phyloP scores from a whole-genome alignment of 2,113 vertebrate genomes.

The pig (Sus scrofa) region T2T-Sscrofa CM000817.6:21091501-21092000 shows the following conservation, averaged over 20 bases:
- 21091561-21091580: neutral
- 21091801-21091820: neutral
- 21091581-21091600: neutral
- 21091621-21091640: neutral
- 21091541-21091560: neutral
- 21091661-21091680: neutral
- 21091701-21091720: neutral
- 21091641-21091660: neutral
- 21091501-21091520: neutral
- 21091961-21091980: neutral
- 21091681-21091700: neutral
- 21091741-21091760: neutral
- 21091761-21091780: conserved; percentile 17
- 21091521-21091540: neutral
- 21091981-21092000: neutral
- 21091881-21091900: conserved; percentile 28
- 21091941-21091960: neutral
- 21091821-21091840: neutral
- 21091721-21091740: neutral
- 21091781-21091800: neutral
- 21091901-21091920: neutral
- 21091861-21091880: neutral
- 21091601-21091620: neutral
- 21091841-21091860: neutral
- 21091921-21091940: neutral